Percentiles rank a stretch among this genome's conserved stretches.
phyloP scores from a whole-genome alignment of 2,113 vertebrate species.

The Xenus cinereus region DNA sequence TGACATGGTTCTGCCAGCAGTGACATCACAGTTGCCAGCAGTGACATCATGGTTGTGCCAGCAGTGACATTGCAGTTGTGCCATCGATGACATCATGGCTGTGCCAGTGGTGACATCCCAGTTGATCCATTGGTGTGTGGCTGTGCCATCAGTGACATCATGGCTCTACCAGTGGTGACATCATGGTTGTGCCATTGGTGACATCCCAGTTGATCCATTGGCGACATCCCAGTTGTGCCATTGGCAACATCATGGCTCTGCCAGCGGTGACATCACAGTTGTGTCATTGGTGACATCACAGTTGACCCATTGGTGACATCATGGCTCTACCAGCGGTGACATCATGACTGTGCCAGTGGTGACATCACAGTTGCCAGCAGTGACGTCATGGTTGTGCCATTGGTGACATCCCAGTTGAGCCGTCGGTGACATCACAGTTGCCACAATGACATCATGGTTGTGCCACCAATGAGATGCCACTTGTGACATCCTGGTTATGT shows the following conservation, averaged over 20 bases:
- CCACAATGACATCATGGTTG: no score
- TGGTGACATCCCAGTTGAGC: no score
- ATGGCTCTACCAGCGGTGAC: background rate
- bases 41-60: rapidly evolving
- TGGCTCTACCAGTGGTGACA: background rate
- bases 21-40: no score
- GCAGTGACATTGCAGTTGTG: background rate
- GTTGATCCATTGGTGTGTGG: no score
- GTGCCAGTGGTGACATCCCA: rapidly evolving
- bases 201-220: background rate
- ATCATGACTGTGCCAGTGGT: rapidly evolving
- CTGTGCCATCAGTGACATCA: no score
- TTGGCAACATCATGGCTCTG: rapidly evolving
- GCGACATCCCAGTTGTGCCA: background rate
- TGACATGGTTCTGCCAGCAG: no score
- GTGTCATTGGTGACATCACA: no score
- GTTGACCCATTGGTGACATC: background rate
- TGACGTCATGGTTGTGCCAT: no score
- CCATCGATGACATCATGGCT: no score
- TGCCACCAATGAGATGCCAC: background rate
- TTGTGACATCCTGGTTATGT: background rate
- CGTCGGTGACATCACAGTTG: background rate
- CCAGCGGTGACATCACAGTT: no score
- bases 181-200: no score
- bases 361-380: no score